Base-by-base conservation (phyloP, 2,888 invertebrate species). In the Argynnis bischoffii region DNA sequence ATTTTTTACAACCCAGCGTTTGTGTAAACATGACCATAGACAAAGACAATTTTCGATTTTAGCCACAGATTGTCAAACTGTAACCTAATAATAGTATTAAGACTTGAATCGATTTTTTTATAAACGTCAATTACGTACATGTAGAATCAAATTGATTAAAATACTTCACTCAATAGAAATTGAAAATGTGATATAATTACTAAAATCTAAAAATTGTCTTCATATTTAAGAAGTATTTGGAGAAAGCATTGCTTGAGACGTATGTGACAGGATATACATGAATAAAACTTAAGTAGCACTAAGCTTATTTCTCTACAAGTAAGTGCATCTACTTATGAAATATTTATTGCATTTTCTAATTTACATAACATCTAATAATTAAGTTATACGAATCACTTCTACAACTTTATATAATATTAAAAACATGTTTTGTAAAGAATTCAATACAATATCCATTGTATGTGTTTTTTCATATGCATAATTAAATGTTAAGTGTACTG, bases 281-380 rank as follows among this genome's bases (percentile, higher is more conserved):
- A 54, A 54, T 47, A 41, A 59, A 65, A 65, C 54, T 18, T 66
- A 51, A 54, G 59, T 55, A 60, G 41, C 35, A 11, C 35, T 56
- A 67, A 71, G 63, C 67, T 68, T 70, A 67, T 66, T 60, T 16
- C 69, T 67, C 85, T 89, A 89, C 81, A 78, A 84, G 79, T 82
- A 78, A 79, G 90, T 90, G 90, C 90, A 87, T 77, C 90, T 91
- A 91, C 90, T 89, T 89, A 90, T 81, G 77, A 88, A 86, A 85
- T 89, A 92, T 90, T 51, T 91, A 92, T 92, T 92, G 92, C 92
- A 82, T 87, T 83, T 76, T 78, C 87, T 89, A 90, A 82, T 81
- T 80, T 81, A 79, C 77, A 75, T 84, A 83, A 86, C 80, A 77
- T 79, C 88, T 89, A 89, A 79, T 83, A 84, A 81, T 85, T 76